Evolutionary conservation across 2,797 vertebrate species (phyloP).

Genomic region (Gadopsis bispinosus): DNA sequence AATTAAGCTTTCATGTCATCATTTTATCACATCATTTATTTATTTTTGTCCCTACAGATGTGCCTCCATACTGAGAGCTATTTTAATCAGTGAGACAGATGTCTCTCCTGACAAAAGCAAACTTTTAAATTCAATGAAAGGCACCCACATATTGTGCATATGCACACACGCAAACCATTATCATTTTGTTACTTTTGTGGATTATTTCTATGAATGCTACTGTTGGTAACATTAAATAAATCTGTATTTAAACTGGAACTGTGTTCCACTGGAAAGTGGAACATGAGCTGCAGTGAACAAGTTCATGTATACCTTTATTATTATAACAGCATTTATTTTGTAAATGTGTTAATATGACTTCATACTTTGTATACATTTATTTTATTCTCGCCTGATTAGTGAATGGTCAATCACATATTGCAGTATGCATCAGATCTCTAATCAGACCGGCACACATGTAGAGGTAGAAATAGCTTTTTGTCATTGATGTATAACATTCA

Average conservation of each 20-base stretch:
- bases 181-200: not conserved
- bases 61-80: conserved; percentile 64
- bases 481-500: conserved; percentile 23
- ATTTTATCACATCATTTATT: conserved; percentile 68
- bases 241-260: no score
- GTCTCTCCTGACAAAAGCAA: conserved; percentile 64
- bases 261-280: not conserved
- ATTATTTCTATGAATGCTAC: not conserved
- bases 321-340: not conserved
- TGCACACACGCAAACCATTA: conserved; percentile 22
- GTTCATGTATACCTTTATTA: not conserved
- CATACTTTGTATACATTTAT: not conserved
- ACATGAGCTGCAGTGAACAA: not conserved
- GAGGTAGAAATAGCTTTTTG: conserved; percentile 21
- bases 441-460: not conserved
- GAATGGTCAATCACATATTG: not conserved
- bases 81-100: conserved; percentile 74
- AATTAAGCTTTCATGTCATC: conserved; percentile 78
- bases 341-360: not conserved
- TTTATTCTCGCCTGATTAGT: not conserved
- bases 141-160: conserved; percentile 31
- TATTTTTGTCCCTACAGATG: conserved; percentile 75
- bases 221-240: not conserved
- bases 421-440: not conserved
- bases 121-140: conserved; percentile 53